Evolutionary conservation across 2,113 vertebrate genomes (phyloP).

Genomic region (Xyliphius kryptos): DNA sequence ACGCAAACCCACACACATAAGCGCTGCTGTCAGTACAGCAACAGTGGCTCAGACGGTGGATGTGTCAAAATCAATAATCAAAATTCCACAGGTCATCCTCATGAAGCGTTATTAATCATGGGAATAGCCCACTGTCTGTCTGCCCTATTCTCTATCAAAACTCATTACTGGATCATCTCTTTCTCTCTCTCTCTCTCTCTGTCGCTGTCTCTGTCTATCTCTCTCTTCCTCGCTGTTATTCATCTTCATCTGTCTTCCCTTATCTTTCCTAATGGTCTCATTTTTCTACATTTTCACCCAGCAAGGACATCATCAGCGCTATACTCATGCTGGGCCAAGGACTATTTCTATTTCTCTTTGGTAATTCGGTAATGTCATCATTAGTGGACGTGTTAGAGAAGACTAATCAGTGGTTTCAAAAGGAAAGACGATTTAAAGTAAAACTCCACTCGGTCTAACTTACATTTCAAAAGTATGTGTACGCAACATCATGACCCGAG

Average conservation of each 20-base stretch:
- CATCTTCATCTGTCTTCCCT: constrained; percentile 37
- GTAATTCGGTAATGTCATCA: too few species aligned
- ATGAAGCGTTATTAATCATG: constrained; percentile 41
- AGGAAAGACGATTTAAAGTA: too few species aligned
- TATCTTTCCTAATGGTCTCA: constrained; percentile 56
- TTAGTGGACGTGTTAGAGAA: too few species aligned
- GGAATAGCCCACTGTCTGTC: constrained; percentile 30
- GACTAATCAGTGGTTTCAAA: too few species aligned
- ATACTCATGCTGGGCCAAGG: too few species aligned
- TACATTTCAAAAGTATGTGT: too few species aligned
- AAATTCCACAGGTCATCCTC: constrained; percentile 44
- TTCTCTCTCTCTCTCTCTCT: constrained; percentile 11
- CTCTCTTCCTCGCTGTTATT: constrained; percentile 7
- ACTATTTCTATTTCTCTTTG: too few species aligned
- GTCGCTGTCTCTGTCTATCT: too few species aligned
- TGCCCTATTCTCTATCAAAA: constrained; percentile 47
- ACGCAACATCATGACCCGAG: too few species aligned
- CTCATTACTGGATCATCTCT: constrained; percentile 48
- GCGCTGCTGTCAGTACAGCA: constrained; percentile 10
- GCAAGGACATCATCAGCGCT: constrained; percentile 31
- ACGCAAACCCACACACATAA: too few species aligned
- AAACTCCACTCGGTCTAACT: too few species aligned
- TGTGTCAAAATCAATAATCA: constrained; percentile 36
- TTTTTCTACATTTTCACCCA: constrained; percentile 62
- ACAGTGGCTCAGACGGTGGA: constrained; percentile 19